Percentiles rank a stretch among this genome's conserved stretches.
Conservation (phyloP, 2,888 invertebrate genomes). For the Notodonta dromedarius region DNA sequence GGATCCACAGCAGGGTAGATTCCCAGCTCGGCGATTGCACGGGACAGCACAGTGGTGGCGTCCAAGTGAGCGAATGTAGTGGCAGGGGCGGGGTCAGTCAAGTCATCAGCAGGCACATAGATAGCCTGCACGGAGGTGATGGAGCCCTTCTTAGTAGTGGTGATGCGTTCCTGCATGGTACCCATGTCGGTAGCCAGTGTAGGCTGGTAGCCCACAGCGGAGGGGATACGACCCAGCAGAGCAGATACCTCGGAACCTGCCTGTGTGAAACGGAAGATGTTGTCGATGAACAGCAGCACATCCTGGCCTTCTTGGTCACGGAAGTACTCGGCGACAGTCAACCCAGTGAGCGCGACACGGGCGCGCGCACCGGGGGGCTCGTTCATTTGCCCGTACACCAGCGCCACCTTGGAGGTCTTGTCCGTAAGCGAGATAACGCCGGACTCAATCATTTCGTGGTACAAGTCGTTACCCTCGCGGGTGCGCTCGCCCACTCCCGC, state of each 20-base stretch:
- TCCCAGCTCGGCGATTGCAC: constrained; percentile 96
- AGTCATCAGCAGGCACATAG: constrained; percentile 97
- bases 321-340: constrained; percentile 97
- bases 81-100: constrained; percentile 97
- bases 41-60: constrained; percentile 96
- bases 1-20: constrained; percentile 98
- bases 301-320: constrained; percentile 97
- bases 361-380: constrained; percentile 98
- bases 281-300: constrained; percentile 97
- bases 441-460: constrained; percentile 97
- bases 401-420: constrained; percentile 94
- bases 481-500: constrained; percentile 97
- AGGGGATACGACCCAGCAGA: constrained; percentile 96
- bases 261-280: constrained; percentile 97
- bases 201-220: constrained; percentile 97
- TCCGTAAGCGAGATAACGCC: constrained; percentile 96
- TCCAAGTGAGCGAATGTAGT: constrained; percentile 98
- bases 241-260: constrained; percentile 96
- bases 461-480: constrained; percentile 97
- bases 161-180: constrained; percentile 98
- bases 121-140: constrained; percentile 98
- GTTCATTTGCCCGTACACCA: constrained; percentile 98
- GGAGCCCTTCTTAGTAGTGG: constrained; percentile 96
- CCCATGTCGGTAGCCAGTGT: constrained; percentile 99
- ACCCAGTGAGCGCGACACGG: constrained; percentile 95